These are phyloP conservation scores for Oenanthe oenanthe DNA, from an alignment of 2,113 vertebrate species.

Conservation along the genomic window DNA sequence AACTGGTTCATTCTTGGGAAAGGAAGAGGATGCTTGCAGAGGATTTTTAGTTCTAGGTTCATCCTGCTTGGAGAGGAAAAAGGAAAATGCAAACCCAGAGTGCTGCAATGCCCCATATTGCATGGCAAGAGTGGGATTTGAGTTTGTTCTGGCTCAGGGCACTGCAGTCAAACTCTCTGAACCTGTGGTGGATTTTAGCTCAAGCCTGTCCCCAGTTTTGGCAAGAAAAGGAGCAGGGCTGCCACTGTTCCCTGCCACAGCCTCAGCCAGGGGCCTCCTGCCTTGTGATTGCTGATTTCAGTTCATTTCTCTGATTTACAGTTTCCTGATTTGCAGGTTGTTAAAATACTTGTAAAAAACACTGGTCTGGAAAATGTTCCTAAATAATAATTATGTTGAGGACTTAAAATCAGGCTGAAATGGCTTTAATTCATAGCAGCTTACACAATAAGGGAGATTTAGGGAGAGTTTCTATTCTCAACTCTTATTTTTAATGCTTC, in stretches of 20 bases:
- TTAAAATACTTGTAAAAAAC: conserved; percentile 73
- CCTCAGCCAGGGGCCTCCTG: conserved; percentile 26
- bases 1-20: not conserved
- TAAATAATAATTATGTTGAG: conserved; percentile 66
- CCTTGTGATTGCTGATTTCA: conserved; percentile 64
- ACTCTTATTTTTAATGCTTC: conserved; percentile 57
- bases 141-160: not conserved
- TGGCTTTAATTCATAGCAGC: conserved; percentile 64
- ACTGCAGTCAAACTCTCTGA: not conserved
- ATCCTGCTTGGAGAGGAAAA: not conserved
- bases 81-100: not conserved
- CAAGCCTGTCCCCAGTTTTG: not conserved
- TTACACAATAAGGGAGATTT: conserved; percentile 68
- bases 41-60: not conserved
- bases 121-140: fast-evolving
- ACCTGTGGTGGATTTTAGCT: not conserved
- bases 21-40: not conserved
- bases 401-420: conserved; percentile 66
- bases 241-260: conserved; percentile 11
- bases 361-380: conserved; percentile 69
- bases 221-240: not conserved
- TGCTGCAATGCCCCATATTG: not conserved
- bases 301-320: conserved; percentile 72
- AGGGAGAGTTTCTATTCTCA: conserved; percentile 49
- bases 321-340: conserved; percentile 72